Evolutionary conservation across 2,888 invertebrate genomes (phyloP), one percentile per base, ranked within the genome.

Genomic region (Sepiola atlantica): DNA sequence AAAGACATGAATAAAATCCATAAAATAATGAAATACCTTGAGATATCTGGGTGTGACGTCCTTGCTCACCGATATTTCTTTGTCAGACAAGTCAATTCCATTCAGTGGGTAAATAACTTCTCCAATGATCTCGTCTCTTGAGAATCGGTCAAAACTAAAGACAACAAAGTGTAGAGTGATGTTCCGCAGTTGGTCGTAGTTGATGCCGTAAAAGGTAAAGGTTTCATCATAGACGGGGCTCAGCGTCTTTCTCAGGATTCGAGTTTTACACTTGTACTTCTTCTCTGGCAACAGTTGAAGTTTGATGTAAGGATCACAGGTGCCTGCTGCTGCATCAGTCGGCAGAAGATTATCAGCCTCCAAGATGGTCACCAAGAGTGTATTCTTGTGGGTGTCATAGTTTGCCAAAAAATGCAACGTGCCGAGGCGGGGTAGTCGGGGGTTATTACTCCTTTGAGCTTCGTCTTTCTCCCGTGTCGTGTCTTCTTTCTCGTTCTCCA

Each of bases 161-260:
- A 97, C 96, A 90, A 97, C 97, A 95, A 97, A 97, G 96, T 97
- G 97, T 98, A 99, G 97, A 98, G 99, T 99, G 97, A 99, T 99
- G 97, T 98, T 98, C 97, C 98, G 98, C 95, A 99, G 98, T 97
- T 99, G 99, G 97, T 98, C 98, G 95, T 95, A 94, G 92, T 96
- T 96, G 94, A 97, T 96, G 94, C 99, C 99, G 97, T 99, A 99
- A 98, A 99, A 99, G 0, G 99, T 99, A 97, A 99, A 99, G 97
- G 99, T 99, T 97, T 99, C 99, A 97, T 99, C 99, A 97, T 99
- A 99, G 1, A 99, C 98, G 0, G 99, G 99, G 97, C 99, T 99
- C 94, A 99, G 98, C 93, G 99, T 99, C 97, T 99, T 99, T 95
- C 99, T 98, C 90, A 99, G 98, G 20, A 99, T 99, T 94, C 99